Conservation (phyloP, 2,113 vertebrate species). For the Brachirus orientalis region DNA sequence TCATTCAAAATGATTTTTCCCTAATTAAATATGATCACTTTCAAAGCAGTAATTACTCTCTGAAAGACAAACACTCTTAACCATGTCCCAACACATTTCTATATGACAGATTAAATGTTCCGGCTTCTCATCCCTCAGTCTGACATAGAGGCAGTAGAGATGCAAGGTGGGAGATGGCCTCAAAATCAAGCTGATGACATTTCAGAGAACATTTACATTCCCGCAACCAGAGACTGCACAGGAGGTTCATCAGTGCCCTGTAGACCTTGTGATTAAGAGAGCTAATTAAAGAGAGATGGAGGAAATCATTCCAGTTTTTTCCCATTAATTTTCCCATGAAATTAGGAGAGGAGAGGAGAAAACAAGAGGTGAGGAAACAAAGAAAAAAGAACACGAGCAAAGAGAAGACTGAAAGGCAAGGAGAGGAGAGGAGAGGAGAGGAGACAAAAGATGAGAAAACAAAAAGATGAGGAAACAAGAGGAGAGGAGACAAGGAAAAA, state of each 20-base stretch:
- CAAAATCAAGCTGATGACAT: slow-evolving; percentile 56
- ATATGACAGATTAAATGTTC: neutral
- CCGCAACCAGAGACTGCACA: slow-evolving; percentile 19
- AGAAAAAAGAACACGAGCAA: neutral
- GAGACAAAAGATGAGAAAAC: too few species aligned
- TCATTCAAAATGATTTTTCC: neutral
- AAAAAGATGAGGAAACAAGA: too few species aligned
- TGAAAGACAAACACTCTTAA: neutral
- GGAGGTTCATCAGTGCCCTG: slow-evolving; percentile 31
- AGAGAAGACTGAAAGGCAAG: too few species aligned
- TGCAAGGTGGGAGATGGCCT: slow-evolving; percentile 34
- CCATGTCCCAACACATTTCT: slow-evolving; percentile 18
- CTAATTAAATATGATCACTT: slow-evolving; percentile 9
- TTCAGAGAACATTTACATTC: slow-evolving; percentile 44
- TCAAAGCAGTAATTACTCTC: slow-evolving; percentile 30
- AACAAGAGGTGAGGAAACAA: too few species aligned
- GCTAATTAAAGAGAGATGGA: slow-evolving; percentile 74
- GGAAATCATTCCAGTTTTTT: slow-evolving; percentile 47
- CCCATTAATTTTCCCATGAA: slow-evolving; percentile 73
- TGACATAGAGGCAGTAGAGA: slow-evolving; percentile 23
- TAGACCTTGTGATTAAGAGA: slow-evolving; percentile 57
- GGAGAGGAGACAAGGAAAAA: too few species aligned
- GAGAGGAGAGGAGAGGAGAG: too few species aligned
- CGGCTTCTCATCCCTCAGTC: fast-evolving
- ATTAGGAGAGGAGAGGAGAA: slow-evolving; percentile 45